These are phyloP conservation scores for Toxonevra muliebris DNA, from an alignment of 2,888 invertebrate genomes.

Conservation along the genomic window DNA sequence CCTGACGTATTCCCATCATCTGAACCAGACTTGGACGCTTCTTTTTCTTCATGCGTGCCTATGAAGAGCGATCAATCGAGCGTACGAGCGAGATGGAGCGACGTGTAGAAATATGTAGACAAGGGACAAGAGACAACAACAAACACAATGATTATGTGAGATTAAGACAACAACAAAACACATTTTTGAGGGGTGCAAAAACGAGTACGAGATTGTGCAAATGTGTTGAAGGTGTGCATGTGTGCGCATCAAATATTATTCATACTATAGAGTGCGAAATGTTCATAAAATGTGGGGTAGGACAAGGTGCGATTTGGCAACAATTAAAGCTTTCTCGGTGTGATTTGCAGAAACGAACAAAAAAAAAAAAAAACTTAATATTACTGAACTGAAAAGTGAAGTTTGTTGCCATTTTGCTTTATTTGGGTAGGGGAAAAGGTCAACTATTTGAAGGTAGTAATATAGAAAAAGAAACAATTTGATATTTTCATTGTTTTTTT, in stretches of 20 bases:
- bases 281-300: too few species aligned
- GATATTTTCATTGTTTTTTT: neutral
- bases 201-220: neutral
- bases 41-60: slow-evolving; percentile 74
- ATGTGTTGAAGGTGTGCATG: neutral
- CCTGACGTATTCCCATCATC: slow-evolving; percentile 79
- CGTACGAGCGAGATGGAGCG: slow-evolving; percentile 30
- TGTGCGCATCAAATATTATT: neutral
- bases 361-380: slow-evolving; percentile 2
- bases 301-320: neutral
- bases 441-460: slow-evolving; percentile 35
- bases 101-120: slow-evolving; percentile 9
- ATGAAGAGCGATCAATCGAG: slow-evolving; percentile 26
- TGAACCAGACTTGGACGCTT: slow-evolving; percentile 86
- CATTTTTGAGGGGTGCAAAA: neutral
- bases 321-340: neutral
- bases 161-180: slow-evolving; percentile 40
- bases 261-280: too few species aligned
- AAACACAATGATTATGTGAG: slow-evolving; percentile 40
- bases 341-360: neutral
- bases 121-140: slow-evolving; percentile 45
- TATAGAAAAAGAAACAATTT: too few species aligned
- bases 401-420: slow-evolving; percentile 62
- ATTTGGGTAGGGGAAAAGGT: slow-evolving; percentile 64
- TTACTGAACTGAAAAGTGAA: slow-evolving; percentile 3